Evolutionary conservation across 30 jellyfish, hydroid and myxozoan species (phyloP).

Genomic region (Pelagia noctiluca): DNA sequence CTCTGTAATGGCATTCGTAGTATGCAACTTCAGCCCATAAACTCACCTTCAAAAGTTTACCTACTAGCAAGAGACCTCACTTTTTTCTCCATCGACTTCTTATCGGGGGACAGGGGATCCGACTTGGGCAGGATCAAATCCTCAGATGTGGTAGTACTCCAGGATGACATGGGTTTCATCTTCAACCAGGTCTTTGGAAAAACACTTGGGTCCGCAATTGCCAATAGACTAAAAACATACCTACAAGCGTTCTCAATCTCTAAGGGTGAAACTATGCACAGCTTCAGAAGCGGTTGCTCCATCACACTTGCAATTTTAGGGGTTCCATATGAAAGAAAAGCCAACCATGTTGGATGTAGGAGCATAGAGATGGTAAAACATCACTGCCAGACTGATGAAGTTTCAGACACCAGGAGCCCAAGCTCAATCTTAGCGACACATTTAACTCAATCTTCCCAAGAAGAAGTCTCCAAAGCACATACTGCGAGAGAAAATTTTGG

Average conservation of each 20-base stretch:
- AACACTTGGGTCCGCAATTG: slow-evolving; percentile 1
- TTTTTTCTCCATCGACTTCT: slow-evolving; percentile 31
- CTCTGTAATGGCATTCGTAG: not conserved
- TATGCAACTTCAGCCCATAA: not conserved
- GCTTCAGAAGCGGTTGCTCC: not conserved
- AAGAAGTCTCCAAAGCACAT: not conserved
- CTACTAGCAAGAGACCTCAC: not conserved
- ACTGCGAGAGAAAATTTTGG: not conserved
- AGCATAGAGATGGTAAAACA: not conserved
- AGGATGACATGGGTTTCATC: slow-evolving; percentile 4
- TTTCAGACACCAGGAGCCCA: not conserved
- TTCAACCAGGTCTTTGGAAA: slow-evolving; percentile 20
- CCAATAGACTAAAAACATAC: not conserved
- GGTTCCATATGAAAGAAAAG: not conserved
- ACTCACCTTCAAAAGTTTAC: not conserved
- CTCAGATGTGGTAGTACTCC: not conserved
- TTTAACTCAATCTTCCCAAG: not conserved
- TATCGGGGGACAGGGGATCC: slow-evolving; percentile 37
- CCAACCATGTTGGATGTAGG: not conserved
- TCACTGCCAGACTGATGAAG: not conserved
- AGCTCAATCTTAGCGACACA: not conserved
- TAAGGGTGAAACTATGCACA: not conserved
- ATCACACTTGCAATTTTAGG: not conserved
- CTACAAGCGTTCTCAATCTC: not conserved
- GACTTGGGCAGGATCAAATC: slow-evolving; percentile 22